Evolutionary conservation across 2,113 vertebrate genomes (phyloP).

Genomic region (Mus spicilegus): DNA sequence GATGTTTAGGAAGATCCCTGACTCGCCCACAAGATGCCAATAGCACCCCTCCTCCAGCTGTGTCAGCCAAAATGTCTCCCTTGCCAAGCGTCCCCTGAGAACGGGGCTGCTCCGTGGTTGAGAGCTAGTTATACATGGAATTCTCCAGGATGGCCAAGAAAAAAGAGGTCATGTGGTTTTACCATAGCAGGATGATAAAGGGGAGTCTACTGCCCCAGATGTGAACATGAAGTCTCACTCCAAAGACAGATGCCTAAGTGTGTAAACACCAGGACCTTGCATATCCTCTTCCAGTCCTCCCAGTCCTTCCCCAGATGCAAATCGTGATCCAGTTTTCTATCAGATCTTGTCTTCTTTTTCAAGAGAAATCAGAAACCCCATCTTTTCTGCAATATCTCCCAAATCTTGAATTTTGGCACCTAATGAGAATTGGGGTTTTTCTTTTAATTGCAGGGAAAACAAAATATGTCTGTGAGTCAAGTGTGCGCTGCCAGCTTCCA

Average conservation of each 20-base stretch:
- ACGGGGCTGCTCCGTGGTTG: background rate
- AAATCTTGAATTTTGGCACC: slow-evolving; percentile 43
- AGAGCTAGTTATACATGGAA: background rate
- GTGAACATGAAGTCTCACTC: rapidly evolving
- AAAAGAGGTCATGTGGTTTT: background rate
- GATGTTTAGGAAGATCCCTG: background rate
- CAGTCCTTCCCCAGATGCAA: rapidly evolving
- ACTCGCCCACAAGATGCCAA: background rate
- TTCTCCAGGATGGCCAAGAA: background rate
- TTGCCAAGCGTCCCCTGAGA: background rate
- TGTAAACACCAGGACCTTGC: rapidly evolving
- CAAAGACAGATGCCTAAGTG: background rate
- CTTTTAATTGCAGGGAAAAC: slow-evolving; percentile 42
- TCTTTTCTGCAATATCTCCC: slow-evolving; percentile 17
- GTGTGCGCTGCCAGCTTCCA: background rate
- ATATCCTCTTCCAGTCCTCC: rapidly evolving
- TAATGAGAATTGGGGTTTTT: background rate
- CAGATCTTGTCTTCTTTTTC: background rate
- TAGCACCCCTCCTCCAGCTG: background rate
- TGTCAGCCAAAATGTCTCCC: background rate
- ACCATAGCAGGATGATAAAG: background rate
- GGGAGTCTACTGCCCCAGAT: background rate
- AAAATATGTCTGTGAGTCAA: slow-evolving; percentile 47
- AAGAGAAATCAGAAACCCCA: slow-evolving; percentile 36
- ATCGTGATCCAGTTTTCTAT: background rate